Conservation (phyloP, 1,140 invertebrate genomes). For the Drosophila kepulauana region DNA sequence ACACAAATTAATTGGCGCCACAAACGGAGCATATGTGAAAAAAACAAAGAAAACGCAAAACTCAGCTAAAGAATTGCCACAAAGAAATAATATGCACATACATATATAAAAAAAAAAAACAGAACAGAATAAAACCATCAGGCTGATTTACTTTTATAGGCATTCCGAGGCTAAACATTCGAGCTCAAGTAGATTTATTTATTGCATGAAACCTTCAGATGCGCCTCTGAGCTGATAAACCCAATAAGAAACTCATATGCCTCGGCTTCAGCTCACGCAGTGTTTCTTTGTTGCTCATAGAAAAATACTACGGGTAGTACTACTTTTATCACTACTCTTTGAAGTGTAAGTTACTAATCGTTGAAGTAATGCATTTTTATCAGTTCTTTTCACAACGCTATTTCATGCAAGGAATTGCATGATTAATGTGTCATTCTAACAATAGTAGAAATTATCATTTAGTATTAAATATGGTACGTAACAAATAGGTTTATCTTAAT, state of each 20-base stretch:
- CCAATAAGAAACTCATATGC: conserved; percentile 2
- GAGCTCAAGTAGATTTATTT: conserved; percentile 56
- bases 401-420: too few relatives aligned
- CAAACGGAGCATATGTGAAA: conserved; percentile 65
- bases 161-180: conserved; percentile 51
- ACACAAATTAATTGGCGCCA: conserved; percentile 75
- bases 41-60: conserved; percentile 16
- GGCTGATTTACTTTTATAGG: conserved; percentile 78
- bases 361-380: neutral
- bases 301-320: neutral
- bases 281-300: neutral
- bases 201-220: conserved; percentile 8
- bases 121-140: conserved; percentile 11
- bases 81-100: conserved; percentile 19
- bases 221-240: neutral
- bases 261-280: neutral
- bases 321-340: too few relatives aligned
- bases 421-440: too few relatives aligned
- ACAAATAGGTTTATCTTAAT: too few relatives aligned
- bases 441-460: too few relatives aligned
- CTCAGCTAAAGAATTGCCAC: conserved; percentile 23
- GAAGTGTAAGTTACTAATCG: neutral
- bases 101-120: neutral
- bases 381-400: neutral
- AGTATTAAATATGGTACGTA: too few relatives aligned